Conservation (phyloP, 2,888 invertebrate genomes). For the Escarpia spicata region DNA sequence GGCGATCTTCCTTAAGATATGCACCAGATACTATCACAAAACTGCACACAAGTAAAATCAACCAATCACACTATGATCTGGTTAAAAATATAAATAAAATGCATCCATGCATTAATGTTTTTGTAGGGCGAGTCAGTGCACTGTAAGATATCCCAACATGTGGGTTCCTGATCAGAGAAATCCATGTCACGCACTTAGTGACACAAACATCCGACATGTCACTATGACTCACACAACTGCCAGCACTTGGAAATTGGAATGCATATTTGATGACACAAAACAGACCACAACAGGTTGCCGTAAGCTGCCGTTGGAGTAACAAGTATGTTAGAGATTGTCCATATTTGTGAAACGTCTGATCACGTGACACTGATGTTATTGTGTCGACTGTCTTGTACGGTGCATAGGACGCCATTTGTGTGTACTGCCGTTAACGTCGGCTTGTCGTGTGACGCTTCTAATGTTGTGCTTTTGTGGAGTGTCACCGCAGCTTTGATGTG, state of each 20-base stretch:
- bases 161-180: too few species aligned
- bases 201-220: neutral
- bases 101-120: neutral
- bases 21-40: neutral
- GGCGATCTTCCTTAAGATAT: neutral
- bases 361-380: slow-evolving; percentile 4
- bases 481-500: neutral
- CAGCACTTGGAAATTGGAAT: neutral
- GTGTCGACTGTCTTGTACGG: neutral
- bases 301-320: neutral
- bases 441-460: neutral
- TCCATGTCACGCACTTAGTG: neutral
- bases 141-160: too few species aligned
- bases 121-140: neutral
- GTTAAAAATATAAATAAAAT: slow-evolving; percentile 16
- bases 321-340: neutral
- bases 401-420: neutral
- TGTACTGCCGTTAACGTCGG: neutral
- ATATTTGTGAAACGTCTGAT: neutral
- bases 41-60: neutral
- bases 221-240: neutral
- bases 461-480: neutral
- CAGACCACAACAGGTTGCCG: neutral
- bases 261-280: neutral
- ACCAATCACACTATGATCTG: neutral